Evolutionary conservation across 2,888 invertebrate genomes (phyloP), one percentile per base, ranked within the genome.

Genomic region (Rhimphoctona megacephalus): DNA sequence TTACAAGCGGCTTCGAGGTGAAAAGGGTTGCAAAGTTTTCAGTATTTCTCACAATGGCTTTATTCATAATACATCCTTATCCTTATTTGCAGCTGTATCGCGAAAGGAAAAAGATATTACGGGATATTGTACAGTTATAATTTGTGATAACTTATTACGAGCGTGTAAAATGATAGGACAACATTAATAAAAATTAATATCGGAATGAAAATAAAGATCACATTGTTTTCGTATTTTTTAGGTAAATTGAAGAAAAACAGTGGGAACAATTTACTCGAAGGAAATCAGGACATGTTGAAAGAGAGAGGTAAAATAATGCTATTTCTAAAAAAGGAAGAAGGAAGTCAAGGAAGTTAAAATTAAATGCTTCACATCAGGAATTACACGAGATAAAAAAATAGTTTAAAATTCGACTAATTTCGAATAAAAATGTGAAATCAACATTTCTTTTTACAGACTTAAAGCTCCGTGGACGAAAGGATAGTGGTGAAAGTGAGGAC

Each of bases 261-360:
- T 33, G 92, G 92, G 14, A 94, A 93, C 88, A 90, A 92, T 85
- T 92, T 94, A 83, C 89, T 94, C 30, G 93, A 93, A 81, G 94
- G 93, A 82, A 94, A 93, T 89, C 94, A 93, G 82, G 92, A 94
- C 81, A 93, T 93, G 92, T 88, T 93, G 67, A 93, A 94, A 85
- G 94, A 94, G 82, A 90, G 92, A 91, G 93, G 94, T 94, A 89
- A 87, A 88, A 74, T 43, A 66, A 11, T 46, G 36, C 19, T 30
- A 7, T 49, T 74, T 49, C n/a, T 0, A n/a, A 9, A 67, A 39
- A 39, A 19, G 22, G 22, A 25, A 70, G 49, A 61, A n/a, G 22
- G 49, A 61, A n/a, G 22, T 54, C 73, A n/a, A 25, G 11, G 43
- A 84, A 72, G 57, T 33, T n/a, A 66, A 77, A 78, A 79, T 77